phyloP scores from a whole-genome alignment of 1,140 invertebrate genomes.

The Lasioglossum albipes region DNA sequence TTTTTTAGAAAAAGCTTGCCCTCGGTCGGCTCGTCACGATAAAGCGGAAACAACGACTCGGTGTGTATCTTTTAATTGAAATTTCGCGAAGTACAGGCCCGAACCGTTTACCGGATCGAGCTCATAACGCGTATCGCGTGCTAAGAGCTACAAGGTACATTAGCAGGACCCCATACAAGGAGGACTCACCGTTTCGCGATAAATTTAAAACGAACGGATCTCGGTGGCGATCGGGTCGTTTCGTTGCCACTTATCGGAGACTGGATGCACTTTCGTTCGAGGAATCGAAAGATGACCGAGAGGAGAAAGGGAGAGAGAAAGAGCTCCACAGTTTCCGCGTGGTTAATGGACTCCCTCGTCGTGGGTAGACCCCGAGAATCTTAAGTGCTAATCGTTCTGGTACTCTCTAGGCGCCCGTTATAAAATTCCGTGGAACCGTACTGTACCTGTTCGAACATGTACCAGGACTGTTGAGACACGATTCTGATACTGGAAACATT shows the following conservation, averaged over 20 bases:
- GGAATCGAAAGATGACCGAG: slow-evolving; percentile 37
- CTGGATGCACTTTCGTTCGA: slow-evolving; percentile 53
- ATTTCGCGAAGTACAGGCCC: not conserved
- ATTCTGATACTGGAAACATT: too few relatives aligned
- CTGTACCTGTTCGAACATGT: too few relatives aligned
- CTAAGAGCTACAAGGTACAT: slow-evolving; percentile 46
- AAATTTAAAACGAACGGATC: slow-evolving; percentile 50
- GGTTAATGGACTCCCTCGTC: slow-evolving; percentile 41
- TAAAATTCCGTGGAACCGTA: not conserved
- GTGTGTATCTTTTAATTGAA: slow-evolving; percentile 10
- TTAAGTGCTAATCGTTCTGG: slow-evolving; percentile 54
- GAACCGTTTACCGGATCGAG: not conserved
- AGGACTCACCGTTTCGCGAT: slow-evolving; percentile 32
- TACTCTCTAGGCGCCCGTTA: slow-evolving; percentile 9
- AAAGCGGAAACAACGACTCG: not conserved
- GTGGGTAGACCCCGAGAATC: slow-evolving; percentile 36
- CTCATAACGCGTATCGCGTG: slow-evolving; percentile 28
- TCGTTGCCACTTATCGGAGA: slow-evolving; percentile 57
- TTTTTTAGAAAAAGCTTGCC: not conserved
- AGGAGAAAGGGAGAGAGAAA: not conserved
- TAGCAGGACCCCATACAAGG: slow-evolving; percentile 28
- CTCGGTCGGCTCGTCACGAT: not conserved
- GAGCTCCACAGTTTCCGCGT: slow-evolving; percentile 19
- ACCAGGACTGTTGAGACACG: too few relatives aligned
- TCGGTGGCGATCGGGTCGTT: slow-evolving; percentile 21